Evolutionary conservation across 2,888 invertebrate genomes (phyloP).

Genomic region (Hecatera dysodea): DNA sequence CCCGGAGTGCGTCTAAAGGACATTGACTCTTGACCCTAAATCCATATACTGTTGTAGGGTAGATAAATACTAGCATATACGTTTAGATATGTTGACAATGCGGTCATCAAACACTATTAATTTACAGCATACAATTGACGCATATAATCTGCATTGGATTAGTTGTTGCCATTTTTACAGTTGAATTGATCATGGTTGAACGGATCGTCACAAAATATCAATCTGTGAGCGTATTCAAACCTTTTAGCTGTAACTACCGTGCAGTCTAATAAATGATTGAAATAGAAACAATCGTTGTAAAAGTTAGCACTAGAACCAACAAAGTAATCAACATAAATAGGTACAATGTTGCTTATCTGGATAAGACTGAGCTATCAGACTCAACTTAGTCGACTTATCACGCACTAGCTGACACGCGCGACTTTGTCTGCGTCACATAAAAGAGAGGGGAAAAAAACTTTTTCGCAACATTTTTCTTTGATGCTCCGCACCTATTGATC

Average conservation of each 20-base stretch:
- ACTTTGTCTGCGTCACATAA: too few relatives aligned
- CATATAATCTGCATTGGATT: conserved; percentile 38
- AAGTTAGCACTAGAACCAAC: conserved; percentile 3
- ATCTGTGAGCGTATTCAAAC: conserved; percentile 18
- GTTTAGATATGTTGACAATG: conserved; percentile 22
- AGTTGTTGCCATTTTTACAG: conserved; percentile 38
- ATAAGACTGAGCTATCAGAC: neutral
- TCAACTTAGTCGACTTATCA: conserved; percentile 8
- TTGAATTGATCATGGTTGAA: conserved; percentile 33
- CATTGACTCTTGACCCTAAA: conserved; percentile 72
- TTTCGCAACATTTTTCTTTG: too few relatives aligned
- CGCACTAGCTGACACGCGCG: too few relatives aligned
- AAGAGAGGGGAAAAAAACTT: too few relatives aligned
- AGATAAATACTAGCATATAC: conserved; percentile 57
- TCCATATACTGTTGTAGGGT: conserved; percentile 42
- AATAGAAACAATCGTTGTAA: neutral
- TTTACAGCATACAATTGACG: conserved; percentile 61
- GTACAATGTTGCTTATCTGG: neutral
- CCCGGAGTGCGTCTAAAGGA: conserved; percentile 56
- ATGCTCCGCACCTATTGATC: too few relatives aligned
- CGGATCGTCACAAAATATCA: conserved; percentile 26
- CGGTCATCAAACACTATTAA: conserved; percentile 80
- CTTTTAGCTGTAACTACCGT: conserved; percentile 8
- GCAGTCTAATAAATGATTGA: conserved; percentile 23
- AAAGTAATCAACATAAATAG: conserved; percentile 3